Evolutionary conservation across 2,888 invertebrate genomes (phyloP).

Genomic region (Acleris laterana): DNA sequence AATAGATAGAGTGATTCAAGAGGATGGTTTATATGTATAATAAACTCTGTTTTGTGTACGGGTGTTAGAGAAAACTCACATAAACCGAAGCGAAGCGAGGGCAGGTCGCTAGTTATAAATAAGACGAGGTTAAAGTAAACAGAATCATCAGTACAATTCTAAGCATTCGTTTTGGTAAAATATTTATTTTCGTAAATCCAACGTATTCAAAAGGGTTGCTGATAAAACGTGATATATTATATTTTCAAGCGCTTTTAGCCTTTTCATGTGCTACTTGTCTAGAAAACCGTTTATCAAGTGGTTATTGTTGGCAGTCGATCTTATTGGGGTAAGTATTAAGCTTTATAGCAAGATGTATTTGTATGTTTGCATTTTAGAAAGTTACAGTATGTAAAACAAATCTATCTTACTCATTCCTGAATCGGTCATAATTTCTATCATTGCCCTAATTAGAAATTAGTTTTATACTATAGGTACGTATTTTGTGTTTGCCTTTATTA

Average conservation of each 20-base stretch:
- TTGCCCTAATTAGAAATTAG: too few relatives aligned
- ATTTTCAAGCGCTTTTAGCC: slow-evolving; percentile 51
- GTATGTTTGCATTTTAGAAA: background rate
- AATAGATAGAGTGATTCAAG: too few relatives aligned
- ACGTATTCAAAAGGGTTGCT: slow-evolving; percentile 49
- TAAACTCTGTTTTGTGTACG: too few relatives aligned
- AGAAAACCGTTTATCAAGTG: slow-evolving; percentile 72
- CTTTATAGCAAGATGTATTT: background rate
- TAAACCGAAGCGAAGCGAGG: too few relatives aligned
- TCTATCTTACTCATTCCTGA: too few relatives aligned
- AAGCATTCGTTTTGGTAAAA: background rate
- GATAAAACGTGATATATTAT: slow-evolving; percentile 60
- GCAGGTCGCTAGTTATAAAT: too few relatives aligned
- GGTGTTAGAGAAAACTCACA: too few relatives aligned
- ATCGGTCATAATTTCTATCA: too few relatives aligned
- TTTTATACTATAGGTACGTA: too few relatives aligned
- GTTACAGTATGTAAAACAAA: background rate
- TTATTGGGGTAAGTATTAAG: background rate
- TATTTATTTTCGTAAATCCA: slow-evolving; percentile 37
- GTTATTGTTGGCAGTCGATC: slow-evolving; percentile 54
- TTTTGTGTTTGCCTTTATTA: too few relatives aligned
- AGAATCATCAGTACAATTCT: background rate
- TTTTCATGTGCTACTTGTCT: slow-evolving; percentile 54
- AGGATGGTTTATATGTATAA: too few relatives aligned
- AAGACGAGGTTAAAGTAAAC: background rate